Evolutionary conservation across 2,888 invertebrate genomes (phyloP), one percentile per base, ranked within the genome.

Genomic region (Limenitis camilla): DNA sequence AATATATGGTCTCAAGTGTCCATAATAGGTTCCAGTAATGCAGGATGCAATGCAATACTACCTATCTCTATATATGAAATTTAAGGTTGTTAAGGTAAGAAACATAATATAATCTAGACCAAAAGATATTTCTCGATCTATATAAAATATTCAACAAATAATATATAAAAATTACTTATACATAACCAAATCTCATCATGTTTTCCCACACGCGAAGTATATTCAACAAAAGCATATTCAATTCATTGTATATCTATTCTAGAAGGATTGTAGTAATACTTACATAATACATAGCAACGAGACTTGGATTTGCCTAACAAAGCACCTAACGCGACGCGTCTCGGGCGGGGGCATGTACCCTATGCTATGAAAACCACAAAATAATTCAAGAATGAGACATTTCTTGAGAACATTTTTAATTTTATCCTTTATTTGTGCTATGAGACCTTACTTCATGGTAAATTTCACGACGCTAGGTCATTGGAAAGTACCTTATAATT

Each of bases 231-330:
- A 44, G 32, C 27, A 53, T 46, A 39, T 44, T 43, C 47, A 41
- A 48, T 35, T 40, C 46, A 42, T 52, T 52, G 45, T 46, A 52
- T 47, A 42, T 39, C 42, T 44, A 48, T 49, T 52, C 36, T 42
- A 54, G 36, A 52, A 52, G 47, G 33, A 52, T 50, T 52, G 56
- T 53, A 41, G 47, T 57, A 60, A 61, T 59, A 59, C 60, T 57
- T 58, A 61, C 61, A 59, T 52, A 56, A 62, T 58, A 61, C 60
- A 59, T 62, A 67, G 68, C 69, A 66, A 66, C 67, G 68, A 69
- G 69, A 68, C 68, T 71, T 67, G 73, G 79, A 81, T 82, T 81
- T 80, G 71, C 75, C 67, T 80, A 68, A 82, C 82, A 82, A 82
- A 70, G 74, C 65, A 63, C 67, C 69, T 69, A 65, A 71, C 74